Percentiles rank a stretch among this genome's conserved stretches.
These are phyloP conservation scores for Tachysurus vachellii DNA, from an alignment of 2,113 vertebrate genomes.

Conservation along the genomic window DNA sequence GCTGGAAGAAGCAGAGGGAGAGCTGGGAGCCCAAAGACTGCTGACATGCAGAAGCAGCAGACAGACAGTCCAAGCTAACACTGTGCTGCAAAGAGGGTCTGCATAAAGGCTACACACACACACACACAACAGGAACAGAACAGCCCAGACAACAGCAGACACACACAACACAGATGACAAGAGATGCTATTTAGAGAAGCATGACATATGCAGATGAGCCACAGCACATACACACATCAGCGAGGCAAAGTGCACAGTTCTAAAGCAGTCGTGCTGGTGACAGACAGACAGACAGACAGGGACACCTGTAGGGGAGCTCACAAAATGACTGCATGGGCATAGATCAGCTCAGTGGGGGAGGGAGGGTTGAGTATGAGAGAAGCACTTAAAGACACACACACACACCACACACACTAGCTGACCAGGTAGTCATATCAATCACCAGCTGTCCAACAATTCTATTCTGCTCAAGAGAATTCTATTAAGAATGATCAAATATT, in stretches of 20 bases:
- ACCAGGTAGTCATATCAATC: conserved; percentile 29
- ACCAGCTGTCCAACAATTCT: conserved; percentile 16
- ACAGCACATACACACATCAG: conserved; percentile 1
- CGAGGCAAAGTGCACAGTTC: background rate
- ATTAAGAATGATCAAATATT: background rate
- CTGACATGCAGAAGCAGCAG: conserved; percentile 45
- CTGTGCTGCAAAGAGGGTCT: conserved; percentile 50
- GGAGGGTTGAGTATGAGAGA: background rate
- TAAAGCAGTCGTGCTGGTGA: background rate
- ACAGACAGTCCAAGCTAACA: conserved; percentile 61
- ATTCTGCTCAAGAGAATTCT: background rate
- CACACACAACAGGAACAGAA: conserved; percentile 20
- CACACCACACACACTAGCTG: conserved; percentile 11
- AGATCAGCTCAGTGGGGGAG: background rate
- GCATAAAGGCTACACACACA: conserved; percentile 48
- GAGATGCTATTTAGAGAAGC: conserved; percentile 25
- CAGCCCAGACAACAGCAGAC: conserved; percentile 21
- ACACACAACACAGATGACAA: conserved; percentile 34
- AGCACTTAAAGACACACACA: background rate
- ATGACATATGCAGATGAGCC: conserved; percentile 9
- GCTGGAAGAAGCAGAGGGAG: conserved; percentile 43
- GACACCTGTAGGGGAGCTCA: conserved; percentile 20
- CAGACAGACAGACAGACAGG: conserved; percentile 24
- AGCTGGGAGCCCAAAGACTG: conserved; percentile 39
- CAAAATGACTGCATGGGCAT: conserved; percentile 23